Evolutionary conservation across 2,113 vertebrate species (phyloP), one percentile per base, ranked within the genome.

Genomic region (Vicugna pacos): DNA sequence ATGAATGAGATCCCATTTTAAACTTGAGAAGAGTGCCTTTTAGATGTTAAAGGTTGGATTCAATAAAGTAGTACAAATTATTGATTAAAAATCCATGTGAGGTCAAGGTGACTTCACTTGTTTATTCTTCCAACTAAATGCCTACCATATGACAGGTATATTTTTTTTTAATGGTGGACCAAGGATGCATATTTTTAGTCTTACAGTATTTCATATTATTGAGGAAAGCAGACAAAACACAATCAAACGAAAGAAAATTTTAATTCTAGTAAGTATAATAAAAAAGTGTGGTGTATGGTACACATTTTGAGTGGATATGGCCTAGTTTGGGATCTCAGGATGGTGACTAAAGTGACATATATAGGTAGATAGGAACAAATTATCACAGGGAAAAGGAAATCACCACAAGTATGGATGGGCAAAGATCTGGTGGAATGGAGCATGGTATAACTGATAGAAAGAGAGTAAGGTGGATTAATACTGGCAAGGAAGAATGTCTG

Each of bases 51-150:
- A 96, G 32, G 2, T 81, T 91, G 24, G 8, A 76, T 46, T 69
- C 28, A 85, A 82, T 58, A 32, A 80, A 58, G 54, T 70, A 26
- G 15, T 76, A 85, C 9, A 91, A 70, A 75, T 75, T 76, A 89
- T 75, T 86, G 48, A 64, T 91, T 96, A 81, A 96, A 94, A 86
- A n/a, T 87, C 13, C 19, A 62, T 26, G 19, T 72, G 38, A 50
- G 22, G 67, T 76, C 35, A 76, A 77, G 17, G 30, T 91, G 42
- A 90, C 17, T 79, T 91, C 54, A 80, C n/a, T 48, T n/a, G 6
- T 87, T 72, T 16, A 56, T 69, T 79, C 24, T 91, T 58, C 6
- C 14, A 92, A 19, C 5, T 62, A 80, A 91, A 42, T 58, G 38
- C 9, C 10, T 75, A 19, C 69, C 22, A 58, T 26, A 69, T 26